Percentiles rank a stretch among this genome's conserved stretches.
phyloP scores from a whole-genome alignment of 2,113 vertebrate species.

The Sylvietta virens region DNA sequence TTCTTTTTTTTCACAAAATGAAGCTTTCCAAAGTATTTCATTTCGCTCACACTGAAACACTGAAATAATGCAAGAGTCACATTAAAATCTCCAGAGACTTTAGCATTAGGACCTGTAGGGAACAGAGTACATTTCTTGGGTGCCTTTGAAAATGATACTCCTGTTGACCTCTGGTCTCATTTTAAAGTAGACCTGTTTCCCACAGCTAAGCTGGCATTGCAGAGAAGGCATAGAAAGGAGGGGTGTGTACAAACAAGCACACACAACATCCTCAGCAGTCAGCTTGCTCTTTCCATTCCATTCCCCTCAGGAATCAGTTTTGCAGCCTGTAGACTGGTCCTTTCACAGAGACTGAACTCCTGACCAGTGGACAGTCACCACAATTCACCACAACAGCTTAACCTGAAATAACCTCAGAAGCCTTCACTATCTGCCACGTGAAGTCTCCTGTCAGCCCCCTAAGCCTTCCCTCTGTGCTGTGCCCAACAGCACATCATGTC shows the following conservation, averaged over 20 bases:
- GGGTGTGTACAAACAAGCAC: neutral
- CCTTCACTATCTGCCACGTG: neutral
- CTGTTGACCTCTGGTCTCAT: neutral
- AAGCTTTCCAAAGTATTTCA: neutral
- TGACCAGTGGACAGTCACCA: neutral
- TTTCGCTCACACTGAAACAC: neutral
- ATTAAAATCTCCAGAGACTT: neutral
- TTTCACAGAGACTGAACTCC: neutral
- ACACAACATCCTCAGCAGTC: neutral
- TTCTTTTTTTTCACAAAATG: neutral
- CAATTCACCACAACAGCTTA: neutral
- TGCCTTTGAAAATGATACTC: neutral
- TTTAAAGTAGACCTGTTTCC: neutral
- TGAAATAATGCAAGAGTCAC: neutral
- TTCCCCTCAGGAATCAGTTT: neutral
- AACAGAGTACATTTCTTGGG: neutral
- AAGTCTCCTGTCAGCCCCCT: neutral
- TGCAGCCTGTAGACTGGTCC: neutral
- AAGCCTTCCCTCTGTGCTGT: neutral
- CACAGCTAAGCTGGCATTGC: neutral
- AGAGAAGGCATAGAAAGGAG: neutral
- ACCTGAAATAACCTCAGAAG: neutral
- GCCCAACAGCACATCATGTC: accelerated
- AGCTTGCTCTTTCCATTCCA: neutral
- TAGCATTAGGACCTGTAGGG: neutral